Evolutionary conservation across 2,113 vertebrate genomes (phyloP), one percentile per base, ranked within the genome.

Genomic region (Ellobius talpinus): DNA sequence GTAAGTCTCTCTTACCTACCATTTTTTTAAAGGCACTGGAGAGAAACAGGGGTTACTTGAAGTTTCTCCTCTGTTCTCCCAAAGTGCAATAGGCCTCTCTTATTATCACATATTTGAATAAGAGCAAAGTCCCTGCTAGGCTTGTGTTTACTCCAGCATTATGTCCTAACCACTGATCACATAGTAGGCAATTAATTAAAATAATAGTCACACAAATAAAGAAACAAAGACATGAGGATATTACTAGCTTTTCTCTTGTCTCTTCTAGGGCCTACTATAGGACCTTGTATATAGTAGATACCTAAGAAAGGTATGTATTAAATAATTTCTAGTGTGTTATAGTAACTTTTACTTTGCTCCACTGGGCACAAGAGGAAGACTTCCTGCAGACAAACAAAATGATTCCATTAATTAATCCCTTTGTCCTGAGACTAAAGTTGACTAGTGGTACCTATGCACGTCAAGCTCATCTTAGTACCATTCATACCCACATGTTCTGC

Each of bases 401-500:
- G 33, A 66, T 26, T 66, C 8, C 72, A 42, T n/a, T 95, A 24
- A 29, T 12, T 70, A 19, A 61, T 86, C 19, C 82, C n/a, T 14
- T 45, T 42, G 70, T 5, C 16, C 1, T 23, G 77, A 84, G 47
- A 86, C 45, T 84, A 21, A 87, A 76, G 33, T 39, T 84, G 58
- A 45, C 58, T 31, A 86, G 45, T 14, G 61, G 21, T 26, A 5
- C 1, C 33, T 63, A 0, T 52, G 1, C 0, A 3, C 33, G 3
- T 66, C 26, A 92, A 42, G 19, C 5, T 16, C 23, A 45, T 87
- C 45, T 63, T 47, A 3, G 17, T 73, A 42, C 23, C 74, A 61
- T 77, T 8, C 26, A 78, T 31, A 17, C 36, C 89, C 39, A 65
- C 16, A 29, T 78, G 36, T 47, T 58, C 5, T 4, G 0, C 50